Percentiles rank a stretch among this genome's conserved stretches.
These are phyloP conservation scores for Mya arenaria DNA, from an alignment of 1,140 invertebrate species.

Conservation along the genomic window DNA sequence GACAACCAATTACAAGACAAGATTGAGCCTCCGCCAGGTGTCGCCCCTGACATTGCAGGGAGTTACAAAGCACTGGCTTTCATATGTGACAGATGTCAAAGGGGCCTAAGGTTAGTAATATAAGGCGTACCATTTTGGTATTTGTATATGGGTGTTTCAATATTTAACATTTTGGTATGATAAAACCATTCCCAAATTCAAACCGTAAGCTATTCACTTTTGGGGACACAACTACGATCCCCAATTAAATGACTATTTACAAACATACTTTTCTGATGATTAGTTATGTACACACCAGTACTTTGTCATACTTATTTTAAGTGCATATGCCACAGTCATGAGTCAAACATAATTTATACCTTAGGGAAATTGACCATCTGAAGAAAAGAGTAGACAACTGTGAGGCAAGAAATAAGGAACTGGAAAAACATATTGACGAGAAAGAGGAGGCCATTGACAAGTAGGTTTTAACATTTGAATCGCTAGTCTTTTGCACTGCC, in stretches of 20 bases:
- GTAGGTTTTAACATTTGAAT: conserved; percentile 8
- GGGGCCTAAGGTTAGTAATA: conserved; percentile 2
- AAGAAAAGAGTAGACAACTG: conserved; percentile 24
- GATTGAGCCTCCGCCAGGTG: conserved; percentile 18
- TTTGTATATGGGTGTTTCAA: neutral
- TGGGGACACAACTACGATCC: no score
- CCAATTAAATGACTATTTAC: no score
- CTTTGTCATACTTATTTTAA: no score
- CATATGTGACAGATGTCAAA: conserved; percentile 42
- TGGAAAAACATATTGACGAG: conserved; percentile 37
- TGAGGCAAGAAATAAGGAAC: conserved; percentile 33
- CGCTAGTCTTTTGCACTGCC: no score
- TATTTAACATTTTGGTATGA: no score
- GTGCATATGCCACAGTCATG: no score
- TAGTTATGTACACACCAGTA: no score
- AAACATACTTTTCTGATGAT: no score
- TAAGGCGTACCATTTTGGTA: no score
- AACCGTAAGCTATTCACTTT: no score
- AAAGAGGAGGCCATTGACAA: conserved; percentile 16
- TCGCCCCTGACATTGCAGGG: neutral
- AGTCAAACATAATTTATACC: no score
- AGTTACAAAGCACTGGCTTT: conserved; percentile 15
- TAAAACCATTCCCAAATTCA: no score
- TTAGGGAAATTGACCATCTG: conserved; percentile 45
- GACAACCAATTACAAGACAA: conserved; percentile 36